These are phyloP conservation scores for Drosophila kanapiae DNA, from an alignment of 1,140 invertebrate species.

Conservation along the genomic window DNA sequence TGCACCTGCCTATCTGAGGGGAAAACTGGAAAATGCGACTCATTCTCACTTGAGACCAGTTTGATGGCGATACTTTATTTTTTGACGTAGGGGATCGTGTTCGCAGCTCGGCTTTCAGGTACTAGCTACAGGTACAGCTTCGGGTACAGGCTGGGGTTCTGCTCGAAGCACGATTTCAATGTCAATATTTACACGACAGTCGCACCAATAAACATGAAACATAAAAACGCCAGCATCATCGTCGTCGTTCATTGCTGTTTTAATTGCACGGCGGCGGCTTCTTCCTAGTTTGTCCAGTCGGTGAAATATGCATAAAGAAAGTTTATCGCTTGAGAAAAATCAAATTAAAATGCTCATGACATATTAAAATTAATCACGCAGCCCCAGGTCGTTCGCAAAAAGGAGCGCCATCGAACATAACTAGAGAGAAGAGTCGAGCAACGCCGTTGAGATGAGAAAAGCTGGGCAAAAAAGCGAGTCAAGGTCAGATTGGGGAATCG, in stretches of 20 bases:
- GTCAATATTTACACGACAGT: slow-evolving; percentile 75
- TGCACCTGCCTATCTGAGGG: slow-evolving; percentile 54
- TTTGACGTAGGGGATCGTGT: slow-evolving; percentile 45
- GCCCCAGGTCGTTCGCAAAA: background rate
- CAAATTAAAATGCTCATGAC: slow-evolving; percentile 46
- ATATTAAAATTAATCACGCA: slow-evolving; percentile 46
- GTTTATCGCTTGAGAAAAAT: slow-evolving; percentile 44
- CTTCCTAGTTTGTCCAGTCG: slow-evolving; percentile 46
- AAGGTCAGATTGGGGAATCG: slow-evolving; percentile 62
- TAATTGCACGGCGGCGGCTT: slow-evolving; percentile 26
- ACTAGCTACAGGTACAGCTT: slow-evolving; percentile 28
- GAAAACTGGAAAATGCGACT: slow-evolving; percentile 57
- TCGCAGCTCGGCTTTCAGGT: slow-evolving; percentile 36
- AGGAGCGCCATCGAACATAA: slow-evolving; percentile 31
- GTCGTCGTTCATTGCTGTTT: slow-evolving; percentile 34
- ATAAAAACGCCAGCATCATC: slow-evolving; percentile 44
- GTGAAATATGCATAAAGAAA: slow-evolving; percentile 47
- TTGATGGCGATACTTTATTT: slow-evolving; percentile 37
- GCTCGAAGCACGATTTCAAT: slow-evolving; percentile 61
- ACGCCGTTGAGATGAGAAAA: slow-evolving; percentile 12
- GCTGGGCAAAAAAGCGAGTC: slow-evolving; percentile 10
- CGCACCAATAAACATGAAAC: slow-evolving; percentile 52
- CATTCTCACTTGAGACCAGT: slow-evolving; percentile 52
- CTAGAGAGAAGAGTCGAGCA: slow-evolving; percentile 22
- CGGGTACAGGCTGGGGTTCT: slow-evolving; percentile 18